A percentile compares a stretch with the other conserved stretches of the same genome.
Conservation (phyloP, 2,797 vertebrate species). For the Ibycter americanus region DNA sequence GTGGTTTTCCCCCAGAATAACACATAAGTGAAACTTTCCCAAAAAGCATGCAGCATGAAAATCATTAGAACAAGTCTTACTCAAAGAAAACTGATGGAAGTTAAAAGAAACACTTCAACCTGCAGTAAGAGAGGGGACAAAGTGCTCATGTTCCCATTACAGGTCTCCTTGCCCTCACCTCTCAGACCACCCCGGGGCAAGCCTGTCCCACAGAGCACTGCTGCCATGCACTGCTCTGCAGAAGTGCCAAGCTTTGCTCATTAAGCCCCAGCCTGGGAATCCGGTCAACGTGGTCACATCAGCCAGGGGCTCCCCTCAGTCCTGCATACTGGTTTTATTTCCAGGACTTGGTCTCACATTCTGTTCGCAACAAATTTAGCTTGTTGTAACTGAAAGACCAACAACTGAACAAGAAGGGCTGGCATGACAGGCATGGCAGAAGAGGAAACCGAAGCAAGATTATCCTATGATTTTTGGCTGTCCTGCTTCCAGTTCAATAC, state of each 20-base stretch:
- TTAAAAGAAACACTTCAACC: not conserved
- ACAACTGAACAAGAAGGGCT: not conserved
- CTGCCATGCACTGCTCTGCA: not conserved
- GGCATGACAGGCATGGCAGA: not conserved
- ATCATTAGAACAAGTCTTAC: not conserved
- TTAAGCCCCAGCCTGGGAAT: not conserved
- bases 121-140: not conserved
- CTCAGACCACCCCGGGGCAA: not conserved
- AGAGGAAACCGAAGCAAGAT: not conserved
- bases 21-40: not conserved
- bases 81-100: not conserved
- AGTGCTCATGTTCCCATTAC: accelerated
- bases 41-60: accelerated
- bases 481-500: not conserved
- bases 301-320: no score
- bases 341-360: not conserved
- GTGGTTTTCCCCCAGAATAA: not conserved
- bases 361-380: no score
- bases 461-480: not conserved
- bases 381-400: not conserved
- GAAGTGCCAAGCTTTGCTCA: no score
- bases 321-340: not conserved
- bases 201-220: not conserved
- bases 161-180: not conserved
- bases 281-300: not conserved